These are phyloP conservation scores for Eretmochelys imbricata DNA, from an alignment of 2,113 vertebrate species.

Conservation along the genomic window DNA sequence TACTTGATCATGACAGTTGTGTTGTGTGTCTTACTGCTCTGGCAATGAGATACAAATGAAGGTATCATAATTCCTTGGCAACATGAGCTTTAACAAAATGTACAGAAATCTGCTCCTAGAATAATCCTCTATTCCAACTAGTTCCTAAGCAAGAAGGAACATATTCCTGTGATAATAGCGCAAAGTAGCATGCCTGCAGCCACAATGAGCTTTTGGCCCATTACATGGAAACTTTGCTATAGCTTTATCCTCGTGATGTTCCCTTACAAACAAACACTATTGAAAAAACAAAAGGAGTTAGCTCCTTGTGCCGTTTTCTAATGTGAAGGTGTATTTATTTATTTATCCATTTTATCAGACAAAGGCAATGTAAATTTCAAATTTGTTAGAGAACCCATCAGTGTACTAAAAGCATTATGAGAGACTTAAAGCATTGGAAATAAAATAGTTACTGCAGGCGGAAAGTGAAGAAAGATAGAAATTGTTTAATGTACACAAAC, in stretches of 20 bases:
- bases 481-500: background rate
- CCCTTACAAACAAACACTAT: background rate
- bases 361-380: background rate
- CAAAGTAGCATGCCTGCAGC: background rate
- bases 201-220: accelerated
- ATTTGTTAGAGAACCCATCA: background rate
- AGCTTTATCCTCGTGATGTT: background rate
- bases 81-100: background rate
- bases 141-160: background rate
- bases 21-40: background rate
- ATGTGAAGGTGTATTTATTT: background rate
- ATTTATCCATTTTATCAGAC: background rate
- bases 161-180: background rate
- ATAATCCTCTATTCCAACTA: background rate
- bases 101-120: background rate
- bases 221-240: background rate
- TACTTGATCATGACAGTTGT: background rate
- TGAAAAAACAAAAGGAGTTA: background rate
- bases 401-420: background rate
- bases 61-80: background rate
- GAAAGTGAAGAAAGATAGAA: conserved; percentile 19
- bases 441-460: background rate
- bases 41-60: background rate
- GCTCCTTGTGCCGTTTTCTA: background rate
- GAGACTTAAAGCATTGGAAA: background rate